Evolutionary conservation across 1,140 invertebrate genomes (phyloP).

Genomic region (Achatina immaculata): DNA sequence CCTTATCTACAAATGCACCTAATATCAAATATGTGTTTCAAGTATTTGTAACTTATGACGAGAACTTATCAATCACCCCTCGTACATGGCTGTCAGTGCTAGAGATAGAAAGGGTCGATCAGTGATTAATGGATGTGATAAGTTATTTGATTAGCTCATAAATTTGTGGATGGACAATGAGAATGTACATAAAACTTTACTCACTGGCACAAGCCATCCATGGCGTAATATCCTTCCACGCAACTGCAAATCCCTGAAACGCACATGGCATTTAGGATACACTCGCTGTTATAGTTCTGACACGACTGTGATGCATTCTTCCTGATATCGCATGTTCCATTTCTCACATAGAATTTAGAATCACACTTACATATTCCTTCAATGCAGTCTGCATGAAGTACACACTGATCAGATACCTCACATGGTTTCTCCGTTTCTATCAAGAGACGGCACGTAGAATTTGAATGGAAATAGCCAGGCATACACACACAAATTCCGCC

Average conservation of each 20-base stretch:
- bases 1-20: too few species aligned
- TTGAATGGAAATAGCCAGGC: constrained; percentile 19
- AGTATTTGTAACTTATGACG: too few species aligned
- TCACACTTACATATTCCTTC: constrained; percentile 25
- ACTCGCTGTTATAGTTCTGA: constrained; percentile 20
- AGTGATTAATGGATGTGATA: too few species aligned
- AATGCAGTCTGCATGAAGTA: constrained; percentile 29
- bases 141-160: too few species aligned
- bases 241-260: constrained; percentile 31
- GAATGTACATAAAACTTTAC: too few species aligned
- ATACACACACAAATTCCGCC: constrained; percentile 30
- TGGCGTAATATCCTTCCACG: constrained; percentile 30
- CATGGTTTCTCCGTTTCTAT: constrained; percentile 9
- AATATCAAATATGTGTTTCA: too few species aligned
- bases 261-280: constrained; percentile 34
- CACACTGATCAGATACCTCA: constrained; percentile 30
- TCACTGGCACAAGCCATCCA: constrained; percentile 32
- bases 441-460: constrained; percentile 11
- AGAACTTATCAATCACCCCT: too few species aligned
- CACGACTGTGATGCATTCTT: constrained; percentile 10
- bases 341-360: constrained; percentile 22
- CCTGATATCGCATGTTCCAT: constrained; percentile 23
- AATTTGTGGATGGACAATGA: too few species aligned
- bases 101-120: too few species aligned
- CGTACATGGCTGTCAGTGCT: too few species aligned